Percentiles rank a stretch among this genome's conserved stretches.
phyloP scores from a whole-genome alignment of 2,888 invertebrate species.

The Synanthedon tipuliformis region DNA sequence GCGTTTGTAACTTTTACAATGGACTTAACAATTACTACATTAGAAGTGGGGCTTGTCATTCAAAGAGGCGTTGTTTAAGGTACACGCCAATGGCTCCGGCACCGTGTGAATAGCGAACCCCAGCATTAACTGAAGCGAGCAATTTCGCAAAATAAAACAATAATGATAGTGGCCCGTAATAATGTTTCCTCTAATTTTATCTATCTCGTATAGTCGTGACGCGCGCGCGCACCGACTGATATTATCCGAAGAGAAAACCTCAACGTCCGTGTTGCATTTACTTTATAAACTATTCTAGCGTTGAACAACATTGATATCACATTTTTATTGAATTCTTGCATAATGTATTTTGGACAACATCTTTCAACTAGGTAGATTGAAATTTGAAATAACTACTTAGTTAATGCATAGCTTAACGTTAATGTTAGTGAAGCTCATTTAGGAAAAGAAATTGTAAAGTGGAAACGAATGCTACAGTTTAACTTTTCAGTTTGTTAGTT shows the following conservation, averaged over 20 bases:
- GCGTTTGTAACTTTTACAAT: constrained; percentile 12
- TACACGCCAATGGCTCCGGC: constrained; percentile 30
- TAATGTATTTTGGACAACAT: too few species aligned
- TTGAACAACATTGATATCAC: too few species aligned
- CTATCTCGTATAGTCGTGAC: constrained; percentile 19
- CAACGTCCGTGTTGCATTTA: neutral
- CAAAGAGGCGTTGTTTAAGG: constrained; percentile 42
- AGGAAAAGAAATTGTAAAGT: too few species aligned
- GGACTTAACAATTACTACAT: constrained; percentile 37
- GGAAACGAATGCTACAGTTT: too few species aligned
- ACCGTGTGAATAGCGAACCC: constrained; percentile 42
- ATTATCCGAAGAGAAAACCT: constrained; percentile 5
- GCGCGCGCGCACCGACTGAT: constrained; percentile 6
- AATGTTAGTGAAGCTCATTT: too few species aligned
- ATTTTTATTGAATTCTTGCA: too few species aligned
- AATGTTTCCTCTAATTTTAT: constrained; percentile 43
- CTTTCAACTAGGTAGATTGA: too few species aligned
- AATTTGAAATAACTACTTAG: too few species aligned
- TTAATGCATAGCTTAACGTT: too few species aligned
- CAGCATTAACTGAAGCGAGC: constrained; percentile 37
- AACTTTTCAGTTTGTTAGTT: too few species aligned
- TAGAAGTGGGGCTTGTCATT: constrained; percentile 47
- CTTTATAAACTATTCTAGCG: too few species aligned
- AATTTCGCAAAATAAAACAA: constrained; percentile 54
- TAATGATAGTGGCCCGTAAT: constrained; percentile 44